Conservation (phyloP, 1,140 invertebrate genomes). For the Bombus difficillimus region DNA sequence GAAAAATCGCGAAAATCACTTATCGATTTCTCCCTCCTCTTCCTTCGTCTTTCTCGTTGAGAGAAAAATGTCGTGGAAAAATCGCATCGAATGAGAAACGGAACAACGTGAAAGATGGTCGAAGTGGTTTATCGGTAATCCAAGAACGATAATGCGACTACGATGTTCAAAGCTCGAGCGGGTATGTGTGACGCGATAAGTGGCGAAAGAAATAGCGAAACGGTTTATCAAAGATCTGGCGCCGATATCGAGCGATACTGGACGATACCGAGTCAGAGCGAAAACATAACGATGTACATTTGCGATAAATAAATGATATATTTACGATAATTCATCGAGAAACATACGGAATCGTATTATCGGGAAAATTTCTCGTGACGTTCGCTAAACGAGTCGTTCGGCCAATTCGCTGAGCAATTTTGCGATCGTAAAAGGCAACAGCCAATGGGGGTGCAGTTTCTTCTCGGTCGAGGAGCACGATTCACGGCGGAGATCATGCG, state of each 20-base stretch:
- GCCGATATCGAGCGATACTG: background rate
- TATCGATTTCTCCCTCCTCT: background rate
- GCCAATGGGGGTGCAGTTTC: background rate
- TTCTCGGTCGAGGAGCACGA: background rate
- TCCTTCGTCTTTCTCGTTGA: no score
- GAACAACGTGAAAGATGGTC: background rate
- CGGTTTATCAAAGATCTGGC: conserved; percentile 28
- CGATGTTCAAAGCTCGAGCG: conserved; percentile 20
- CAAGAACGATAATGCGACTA: conserved; percentile 28
- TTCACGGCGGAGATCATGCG: background rate
- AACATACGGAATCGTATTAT: conserved; percentile 24
- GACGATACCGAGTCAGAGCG: background rate
- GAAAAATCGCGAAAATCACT: background rate
- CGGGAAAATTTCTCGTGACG: no score
- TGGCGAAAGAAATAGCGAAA: conserved; percentile 4
- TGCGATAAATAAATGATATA: background rate
- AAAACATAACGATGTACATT: conserved; percentile 31
- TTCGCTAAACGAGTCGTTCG: background rate
- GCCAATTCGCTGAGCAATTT: background rate
- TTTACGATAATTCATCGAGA: background rate
- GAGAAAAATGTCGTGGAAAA: background rate
- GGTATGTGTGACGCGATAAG: background rate
- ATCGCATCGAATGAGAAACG: background rate
- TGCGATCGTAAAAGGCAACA: background rate
- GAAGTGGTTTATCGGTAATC: conserved; percentile 13